Conservation (phyloP, 2,888 invertebrate genomes). For the Plagiodera versicolora region DNA sequence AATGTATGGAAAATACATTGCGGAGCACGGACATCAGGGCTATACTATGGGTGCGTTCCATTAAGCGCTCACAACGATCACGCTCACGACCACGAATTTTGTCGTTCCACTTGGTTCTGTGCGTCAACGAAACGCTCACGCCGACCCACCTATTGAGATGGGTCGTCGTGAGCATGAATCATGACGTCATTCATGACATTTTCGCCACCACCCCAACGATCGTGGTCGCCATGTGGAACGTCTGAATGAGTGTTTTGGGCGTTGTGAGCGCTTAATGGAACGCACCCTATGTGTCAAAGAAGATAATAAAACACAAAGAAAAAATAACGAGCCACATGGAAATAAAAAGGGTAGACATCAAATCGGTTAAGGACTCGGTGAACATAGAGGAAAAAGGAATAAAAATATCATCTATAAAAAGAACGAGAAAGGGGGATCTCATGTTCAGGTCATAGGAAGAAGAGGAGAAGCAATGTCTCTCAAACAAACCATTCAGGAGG, state of each 20-base stretch:
- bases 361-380: constrained; percentile 5
- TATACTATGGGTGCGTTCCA: no score
- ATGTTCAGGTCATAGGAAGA: constrained; percentile 8
- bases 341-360: neutral
- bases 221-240: no score
- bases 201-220: no score
- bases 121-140: no score
- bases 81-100: no score
- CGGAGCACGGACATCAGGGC: neutral
- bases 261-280: no score
- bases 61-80: no score
- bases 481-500: constrained; percentile 16
- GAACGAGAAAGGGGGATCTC: constrained; percentile 6
- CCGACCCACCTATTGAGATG: no score
- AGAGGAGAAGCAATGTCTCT: constrained; percentile 8
- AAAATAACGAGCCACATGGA: neutral
- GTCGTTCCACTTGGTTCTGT: no score
- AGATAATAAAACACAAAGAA: neutral
- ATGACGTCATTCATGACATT: no score
- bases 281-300: neutral
- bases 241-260: no score
- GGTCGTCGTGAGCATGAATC: no score
- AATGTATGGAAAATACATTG: neutral
- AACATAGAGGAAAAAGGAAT: constrained; percentile 12
- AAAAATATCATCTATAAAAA: constrained; percentile 7